phyloP scores from a whole-genome alignment of 2,113 vertebrate species.

The Macrotus californicus region DNA sequence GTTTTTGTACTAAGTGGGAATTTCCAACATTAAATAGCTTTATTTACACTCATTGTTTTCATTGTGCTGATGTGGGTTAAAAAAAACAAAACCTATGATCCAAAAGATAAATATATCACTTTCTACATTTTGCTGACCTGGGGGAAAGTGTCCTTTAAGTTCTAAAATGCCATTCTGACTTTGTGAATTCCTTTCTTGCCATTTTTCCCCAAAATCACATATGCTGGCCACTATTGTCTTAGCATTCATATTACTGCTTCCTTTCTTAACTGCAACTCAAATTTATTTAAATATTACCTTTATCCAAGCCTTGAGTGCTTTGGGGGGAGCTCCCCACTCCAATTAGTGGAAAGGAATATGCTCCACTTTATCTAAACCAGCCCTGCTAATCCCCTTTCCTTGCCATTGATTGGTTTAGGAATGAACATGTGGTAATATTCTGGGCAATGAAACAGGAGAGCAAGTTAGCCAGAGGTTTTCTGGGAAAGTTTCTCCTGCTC shows the following conservation, averaged over 20 bases:
- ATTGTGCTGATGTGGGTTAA: neutral
- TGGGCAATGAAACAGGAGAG: neutral
- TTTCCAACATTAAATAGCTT: constrained; percentile 44
- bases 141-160: neutral
- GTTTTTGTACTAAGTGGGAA: constrained; percentile 33
- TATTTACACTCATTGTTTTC: neutral
- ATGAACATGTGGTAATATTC: neutral
- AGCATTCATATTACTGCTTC: neutral
- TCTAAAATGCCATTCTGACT: neutral
- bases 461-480: neutral
- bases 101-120: neutral
- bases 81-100: neutral
- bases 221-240: neutral
- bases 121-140: neutral
- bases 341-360: neutral
- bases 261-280: neutral
- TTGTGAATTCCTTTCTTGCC: neutral
- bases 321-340: neutral
- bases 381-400: neutral
- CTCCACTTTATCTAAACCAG: neutral
- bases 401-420: neutral
- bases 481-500: neutral
- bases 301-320: neutral
- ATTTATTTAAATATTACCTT: neutral
- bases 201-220: neutral